Base-by-base conservation (phyloP, 2,797 vertebrate genomes). In the Phrynocephalus guinanensis region DNA sequence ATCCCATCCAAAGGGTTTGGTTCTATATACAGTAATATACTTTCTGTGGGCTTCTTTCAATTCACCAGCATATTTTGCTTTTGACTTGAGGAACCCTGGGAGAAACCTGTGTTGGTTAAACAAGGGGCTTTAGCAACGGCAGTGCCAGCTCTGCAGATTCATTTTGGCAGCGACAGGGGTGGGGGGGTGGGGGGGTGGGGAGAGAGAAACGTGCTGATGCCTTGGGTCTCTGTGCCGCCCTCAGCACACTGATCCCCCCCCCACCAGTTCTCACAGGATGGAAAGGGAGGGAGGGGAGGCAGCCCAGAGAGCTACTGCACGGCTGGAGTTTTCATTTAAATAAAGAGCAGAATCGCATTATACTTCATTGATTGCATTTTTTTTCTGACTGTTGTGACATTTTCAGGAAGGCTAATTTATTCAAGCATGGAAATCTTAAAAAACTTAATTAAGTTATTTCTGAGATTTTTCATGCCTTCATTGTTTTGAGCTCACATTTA, bases 391-490 rank as follows among this genome's bases (percentile, higher is more conserved):
- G 96, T 97, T 97, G 96, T 97, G 97, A 97, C 96, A 97, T 97
- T 97, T 97, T 95, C 96, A 96, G 94, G 95, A 95, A 96, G 93
- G 95, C 96, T 96, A 97, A 97, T 97, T 97, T 97, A 96, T 96
- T 97, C 96, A 96, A 96, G 97, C 96, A 96, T 97, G 95, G 96
- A 97, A 97, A 97, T 97, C 96, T 97, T 97, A 96, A 97, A 97
- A 97, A 97, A 97, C 96, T 97, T 97, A 97, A 97, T 97, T 96
- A 97, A 97, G 96, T 96, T 96, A 97, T 97, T 97, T 97, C 96
- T 96, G 95, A 95, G 95, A 96, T 96, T 97, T 88, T 96, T 96
- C 94, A 93, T 93, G 96, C 95, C 90, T 95, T 88, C 96, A 97
- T 97, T 97, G 96, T 96, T 97, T 97, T 66, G 81, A 96, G 94